These are phyloP conservation scores for Micronycteris hirsuta DNA, from an alignment of 2,113 vertebrate genomes.

Conservation along the genomic window DNA sequence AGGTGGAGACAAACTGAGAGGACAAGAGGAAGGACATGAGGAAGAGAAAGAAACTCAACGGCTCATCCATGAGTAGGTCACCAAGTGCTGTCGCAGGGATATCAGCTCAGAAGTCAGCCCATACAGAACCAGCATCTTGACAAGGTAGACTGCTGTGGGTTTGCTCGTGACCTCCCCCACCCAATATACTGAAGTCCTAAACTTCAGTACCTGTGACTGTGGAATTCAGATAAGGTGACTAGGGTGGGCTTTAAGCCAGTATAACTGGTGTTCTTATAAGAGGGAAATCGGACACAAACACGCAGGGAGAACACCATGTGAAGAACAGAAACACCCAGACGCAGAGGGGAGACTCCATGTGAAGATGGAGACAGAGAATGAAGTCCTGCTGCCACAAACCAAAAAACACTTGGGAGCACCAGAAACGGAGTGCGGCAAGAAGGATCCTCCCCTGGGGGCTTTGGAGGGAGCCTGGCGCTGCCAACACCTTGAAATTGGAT, in stretches of 20 bases:
- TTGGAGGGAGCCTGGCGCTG: neutral
- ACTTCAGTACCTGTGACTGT: neutral
- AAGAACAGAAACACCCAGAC: neutral
- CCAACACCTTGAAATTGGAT: neutral
- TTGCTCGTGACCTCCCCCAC: neutral
- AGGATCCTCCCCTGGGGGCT: neutral
- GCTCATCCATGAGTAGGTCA: neutral
- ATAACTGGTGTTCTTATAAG: neutral
- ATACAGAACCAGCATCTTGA: neutral
- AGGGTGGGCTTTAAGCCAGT: neutral
- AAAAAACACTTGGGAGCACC: neutral
- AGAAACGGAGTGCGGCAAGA: neutral
- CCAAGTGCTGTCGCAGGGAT: fast-evolving
- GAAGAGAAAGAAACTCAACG: neutral
- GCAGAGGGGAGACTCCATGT: neutral
- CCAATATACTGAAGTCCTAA: neutral
- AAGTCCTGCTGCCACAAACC: neutral
- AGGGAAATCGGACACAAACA: neutral
- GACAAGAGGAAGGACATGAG: neutral
- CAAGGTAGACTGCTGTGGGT: neutral
- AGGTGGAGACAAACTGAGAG: neutral
- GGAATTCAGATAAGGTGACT: neutral
- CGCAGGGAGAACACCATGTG: neutral
- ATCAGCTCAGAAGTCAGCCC: neutral
- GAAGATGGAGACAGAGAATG: neutral